These are phyloP conservation scores for Machimus rusticus DNA, from an alignment of 2,888 invertebrate species.

Conservation along the genomic window DNA sequence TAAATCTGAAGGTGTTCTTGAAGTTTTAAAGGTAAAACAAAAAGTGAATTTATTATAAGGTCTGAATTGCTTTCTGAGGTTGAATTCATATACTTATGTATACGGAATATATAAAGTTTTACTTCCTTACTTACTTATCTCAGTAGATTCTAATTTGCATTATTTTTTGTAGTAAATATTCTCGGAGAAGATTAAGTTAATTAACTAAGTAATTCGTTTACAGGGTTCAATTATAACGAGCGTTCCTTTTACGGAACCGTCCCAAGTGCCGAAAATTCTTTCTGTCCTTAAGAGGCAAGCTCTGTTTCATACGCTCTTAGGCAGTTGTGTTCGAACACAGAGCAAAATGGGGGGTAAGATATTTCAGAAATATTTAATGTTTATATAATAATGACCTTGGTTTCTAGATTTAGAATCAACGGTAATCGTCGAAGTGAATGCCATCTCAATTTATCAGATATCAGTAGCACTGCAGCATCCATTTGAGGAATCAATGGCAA, in stretches of 20 bases:
- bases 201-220: conserved; percentile 27
- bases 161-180: background rate
- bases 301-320: conserved; percentile 86
- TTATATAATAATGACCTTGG: conserved; percentile 49
- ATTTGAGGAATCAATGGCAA: conserved; percentile 89
- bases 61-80: too few relatives aligned
- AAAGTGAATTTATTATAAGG: too few relatives aligned
- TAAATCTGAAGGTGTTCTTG: too few relatives aligned
- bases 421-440: conserved; percentile 91
- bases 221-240: conserved; percentile 64
- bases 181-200: background rate
- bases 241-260: conserved; percentile 93
- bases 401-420: conserved; percentile 61
- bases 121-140: too few relatives aligned
- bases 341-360: conserved; percentile 74
- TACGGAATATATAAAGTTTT: too few relatives aligned
- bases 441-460: conserved; percentile 87
- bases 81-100: too few relatives aligned
- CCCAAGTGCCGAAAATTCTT: conserved; percentile 88
- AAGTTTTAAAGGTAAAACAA: too few relatives aligned
- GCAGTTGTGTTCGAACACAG: conserved; percentile 86
- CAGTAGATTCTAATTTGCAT: background rate
- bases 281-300: conserved; percentile 87
- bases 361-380: background rate
- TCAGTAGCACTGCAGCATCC: conserved; percentile 93